Conservation (phyloP, 2,888 invertebrate species). For the Chloroclysta siterata region DNA sequence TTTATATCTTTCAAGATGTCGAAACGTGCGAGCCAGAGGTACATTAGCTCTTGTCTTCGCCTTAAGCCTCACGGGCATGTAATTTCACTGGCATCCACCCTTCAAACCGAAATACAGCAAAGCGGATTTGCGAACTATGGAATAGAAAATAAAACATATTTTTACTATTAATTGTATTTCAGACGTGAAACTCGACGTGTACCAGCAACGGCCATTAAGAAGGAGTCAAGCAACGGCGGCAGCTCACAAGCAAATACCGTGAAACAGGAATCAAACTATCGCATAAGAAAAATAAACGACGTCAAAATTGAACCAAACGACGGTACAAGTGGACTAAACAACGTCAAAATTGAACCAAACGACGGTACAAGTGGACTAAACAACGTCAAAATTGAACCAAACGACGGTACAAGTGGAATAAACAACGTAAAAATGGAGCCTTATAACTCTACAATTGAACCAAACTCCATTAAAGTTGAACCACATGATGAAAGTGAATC, state of each 20-base stretch:
- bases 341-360: neutral
- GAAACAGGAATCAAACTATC: neutral
- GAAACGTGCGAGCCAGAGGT: too few species aligned
- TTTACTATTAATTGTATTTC: neutral
- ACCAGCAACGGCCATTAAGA: neutral
- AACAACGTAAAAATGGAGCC: neutral
- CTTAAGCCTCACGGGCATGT: too few species aligned
- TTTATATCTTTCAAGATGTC: too few species aligned
- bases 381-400: neutral
- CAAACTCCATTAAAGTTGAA: neutral
- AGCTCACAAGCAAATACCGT: neutral
- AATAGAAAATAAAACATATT: too few species aligned
- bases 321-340: neutral
- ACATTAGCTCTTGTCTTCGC: too few species aligned
- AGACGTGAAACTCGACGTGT: neutral
- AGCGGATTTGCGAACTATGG: too few species aligned
- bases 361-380: neutral
- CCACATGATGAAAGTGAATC: neutral
- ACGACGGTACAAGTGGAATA: neutral
- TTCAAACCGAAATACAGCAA: too few species aligned
- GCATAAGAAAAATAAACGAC: too few species aligned
- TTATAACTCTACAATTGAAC: neutral
- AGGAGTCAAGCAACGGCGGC: neutral
- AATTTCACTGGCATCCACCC: too few species aligned
- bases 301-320: neutral